Percentiles rank a stretch among this genome's conserved stretches.
Evolutionary conservation across 2,888 invertebrate genomes (phyloP).

Genomic region (Ectemnius continuus): DNA sequence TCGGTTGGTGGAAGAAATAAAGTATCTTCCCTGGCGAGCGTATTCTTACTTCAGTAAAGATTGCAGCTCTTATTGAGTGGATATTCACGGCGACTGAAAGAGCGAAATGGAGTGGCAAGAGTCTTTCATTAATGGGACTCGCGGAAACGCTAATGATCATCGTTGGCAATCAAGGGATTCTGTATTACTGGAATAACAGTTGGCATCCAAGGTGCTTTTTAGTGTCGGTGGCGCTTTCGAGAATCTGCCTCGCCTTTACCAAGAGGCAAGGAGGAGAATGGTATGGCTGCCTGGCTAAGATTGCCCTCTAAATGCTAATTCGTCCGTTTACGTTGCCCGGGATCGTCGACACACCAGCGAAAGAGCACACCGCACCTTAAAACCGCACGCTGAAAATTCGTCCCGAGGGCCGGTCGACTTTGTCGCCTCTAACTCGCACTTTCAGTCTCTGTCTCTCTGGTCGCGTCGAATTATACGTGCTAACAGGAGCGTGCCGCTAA

Average conservation of each 20-base stretch:
- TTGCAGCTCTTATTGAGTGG: neutral
- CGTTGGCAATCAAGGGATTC: slow-evolving; percentile 39
- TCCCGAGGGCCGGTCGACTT: slow-evolving; percentile 20
- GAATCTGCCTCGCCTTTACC: slow-evolving; percentile 21
- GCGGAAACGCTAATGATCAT: slow-evolving; percentile 24
- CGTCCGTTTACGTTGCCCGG: slow-evolving; percentile 59
- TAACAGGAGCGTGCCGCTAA: slow-evolving; percentile 41
- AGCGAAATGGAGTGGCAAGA: neutral
- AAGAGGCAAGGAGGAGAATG: slow-evolving; percentile 4
- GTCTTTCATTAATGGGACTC: slow-evolving; percentile 28
- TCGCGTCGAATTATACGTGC: slow-evolving; percentile 56
- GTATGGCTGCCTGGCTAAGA: slow-evolving; percentile 43
- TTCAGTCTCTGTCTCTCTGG: neutral
- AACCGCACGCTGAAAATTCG: slow-evolving; percentile 41
- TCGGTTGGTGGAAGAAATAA: too few species aligned
- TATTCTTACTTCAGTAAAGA: neutral
- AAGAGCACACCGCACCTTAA: slow-evolving; percentile 12
- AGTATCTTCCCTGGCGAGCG: too few species aligned
- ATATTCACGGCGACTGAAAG: neutral
- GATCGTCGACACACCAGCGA: slow-evolving; percentile 40
- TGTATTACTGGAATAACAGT: slow-evolving; percentile 42
- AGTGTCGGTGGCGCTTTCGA: slow-evolving; percentile 14
- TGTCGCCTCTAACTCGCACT: slow-evolving; percentile 28
- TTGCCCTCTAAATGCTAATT: slow-evolving; percentile 69
- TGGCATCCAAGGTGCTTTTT: slow-evolving; percentile 26